Base-by-base conservation (phyloP, 1,140 invertebrate species). In the Magallana angulata region DNA sequence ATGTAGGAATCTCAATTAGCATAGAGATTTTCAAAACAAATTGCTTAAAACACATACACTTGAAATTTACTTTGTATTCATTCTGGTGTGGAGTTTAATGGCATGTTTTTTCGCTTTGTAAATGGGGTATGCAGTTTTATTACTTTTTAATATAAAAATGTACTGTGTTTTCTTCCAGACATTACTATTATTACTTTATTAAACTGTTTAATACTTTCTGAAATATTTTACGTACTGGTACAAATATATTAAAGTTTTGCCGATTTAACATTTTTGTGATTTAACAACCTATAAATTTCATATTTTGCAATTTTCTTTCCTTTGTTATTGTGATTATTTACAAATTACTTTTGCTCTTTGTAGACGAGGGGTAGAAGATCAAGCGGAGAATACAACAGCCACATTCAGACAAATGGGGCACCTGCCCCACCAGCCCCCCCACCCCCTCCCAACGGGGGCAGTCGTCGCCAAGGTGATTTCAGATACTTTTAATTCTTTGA, bases 401-500 rank as follows among this genome's bases (percentile, higher is more conserved):
- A 84, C 57, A 84, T 84, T 58, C 82, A n/a, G 30, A 58, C 58
- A 16, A 84, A 84, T 12, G 82, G 82, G 59, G 82, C 30, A 11
- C 58, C 82, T 18, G 56, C 56, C 57, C 82, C 56, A 7, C 24
- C 57, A 1, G 56, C 82, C 18, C 82, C 82, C n/a, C 57, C 82
- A 9, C 82, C 82, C 30, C 82, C 82, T 60, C 57, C 59, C 16
- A 56, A 48, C 0, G n/a, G 57, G 16, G 59, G 58, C 8, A 57
- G 57, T 36, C 57, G 58, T 30, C 82, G 82, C 59, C 82, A 84
- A 84, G 82, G 82, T 84, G 82, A 84, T 36, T 84, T 84, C 60
- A 84, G 82, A 84, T 84, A 84, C 82, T 84, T 84, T 84, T 84
- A 58, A 84, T 84, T 62, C 81, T 30, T 36, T 76, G 18, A 76